Evolutionary conservation across 2,888 invertebrate species (phyloP), one percentile per base, ranked within the genome.

Genomic region (Esperia sulphurella): DNA sequence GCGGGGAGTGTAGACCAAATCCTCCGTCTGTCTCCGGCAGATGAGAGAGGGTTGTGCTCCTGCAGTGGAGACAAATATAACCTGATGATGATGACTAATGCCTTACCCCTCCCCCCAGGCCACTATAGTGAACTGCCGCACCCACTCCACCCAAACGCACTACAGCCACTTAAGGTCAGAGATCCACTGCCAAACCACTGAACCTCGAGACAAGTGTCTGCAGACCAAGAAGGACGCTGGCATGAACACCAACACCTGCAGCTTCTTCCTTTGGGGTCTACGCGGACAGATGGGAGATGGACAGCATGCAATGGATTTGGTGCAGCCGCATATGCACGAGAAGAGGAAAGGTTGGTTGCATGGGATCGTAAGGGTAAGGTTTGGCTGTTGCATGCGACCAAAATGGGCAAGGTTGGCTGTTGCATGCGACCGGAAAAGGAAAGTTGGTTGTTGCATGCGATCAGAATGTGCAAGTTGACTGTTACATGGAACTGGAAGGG

Each of bases 61-160:
- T n/a, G n/a, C n/a, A n/a, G n/a, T n/a, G n/a, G n/a, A n/a, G n/a
- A n/a, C n/a, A n/a, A n/a, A n/a, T n/a, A n/a, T n/a, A n/a, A n/a
- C n/a, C n/a, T n/a, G n/a, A n/a, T n/a, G n/a, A n/a, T n/a, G n/a
- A n/a, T n/a, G n/a, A n/a, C n/a, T n/a, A n/a, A n/a, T 21, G 21
- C 12, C 12, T 7, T 38, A 21, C 45, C n/a, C 33, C n/a, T 40
- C 14, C 9, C 74, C 14, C n/a, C 74, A 93, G 93, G 92, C 93
- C 0, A 84, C 86, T 42, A 87, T 95, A 59, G 89, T 92, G 3
- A 91, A 91, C 52, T 91, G 92, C 55, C 73, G 79, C 33, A 95
- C 95, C 0, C 92, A 91, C 59, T 93, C 94, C 8, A 92, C 93
- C 0, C 95, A 95, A 79, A 95, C 95, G 0, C 58, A 88, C 52